Percentiles rank a stretch among this genome's conserved stretches.
Conservation (phyloP, 2,113 vertebrate species). For the Cynopterus brachyotis region DNA sequence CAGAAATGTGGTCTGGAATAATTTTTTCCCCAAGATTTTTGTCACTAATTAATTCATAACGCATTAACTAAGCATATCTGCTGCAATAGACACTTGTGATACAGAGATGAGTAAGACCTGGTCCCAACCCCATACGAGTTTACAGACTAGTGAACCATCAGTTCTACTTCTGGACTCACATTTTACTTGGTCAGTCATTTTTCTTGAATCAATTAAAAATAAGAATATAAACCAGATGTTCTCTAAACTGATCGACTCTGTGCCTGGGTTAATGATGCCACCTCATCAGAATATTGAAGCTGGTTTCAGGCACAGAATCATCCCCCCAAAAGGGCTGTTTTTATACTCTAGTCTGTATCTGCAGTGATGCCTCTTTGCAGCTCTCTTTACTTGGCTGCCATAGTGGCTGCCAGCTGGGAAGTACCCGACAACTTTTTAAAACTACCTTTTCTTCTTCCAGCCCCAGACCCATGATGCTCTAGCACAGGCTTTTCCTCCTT, state of each 20-base stretch:
- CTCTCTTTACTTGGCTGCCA: not conserved
- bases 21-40: not conserved
- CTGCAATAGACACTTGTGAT: not conserved
- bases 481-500: not conserved
- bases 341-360: no score
- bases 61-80: not conserved
- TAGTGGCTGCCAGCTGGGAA: not conserved
- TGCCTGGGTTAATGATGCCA: not conserved
- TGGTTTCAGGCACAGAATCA: not conserved
- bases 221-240: not conserved
- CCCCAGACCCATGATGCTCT: not conserved
- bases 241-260: not conserved
- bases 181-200: not conserved
- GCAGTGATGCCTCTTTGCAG: rapidly evolving
- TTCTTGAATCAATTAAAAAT: not conserved
- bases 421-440: not conserved
- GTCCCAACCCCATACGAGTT: not conserved
- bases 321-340: not conserved
- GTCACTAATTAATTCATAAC: slow-evolving; percentile 25
- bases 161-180: not conserved
- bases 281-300: not conserved
- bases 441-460: not conserved
- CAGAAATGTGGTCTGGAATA: not conserved
- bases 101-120: not conserved
- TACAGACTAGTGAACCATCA: not conserved